Evolutionary conservation across 2,888 invertebrate genomes (phyloP).

Genomic region (Pseudococcus longispinus): DNA sequence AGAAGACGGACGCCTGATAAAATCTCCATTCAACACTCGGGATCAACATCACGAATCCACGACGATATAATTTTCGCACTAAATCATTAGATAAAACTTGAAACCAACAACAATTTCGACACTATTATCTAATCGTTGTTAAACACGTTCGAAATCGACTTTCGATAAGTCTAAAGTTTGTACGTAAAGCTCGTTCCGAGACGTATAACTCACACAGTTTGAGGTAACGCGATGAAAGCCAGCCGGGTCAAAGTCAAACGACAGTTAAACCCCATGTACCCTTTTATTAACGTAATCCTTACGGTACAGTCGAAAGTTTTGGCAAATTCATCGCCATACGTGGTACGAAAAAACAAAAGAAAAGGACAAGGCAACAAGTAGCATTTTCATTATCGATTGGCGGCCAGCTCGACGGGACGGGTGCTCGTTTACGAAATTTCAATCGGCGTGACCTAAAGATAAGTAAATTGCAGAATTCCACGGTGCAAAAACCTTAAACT

Average conservation of each 20-base stretch:
- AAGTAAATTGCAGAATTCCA: background rate
- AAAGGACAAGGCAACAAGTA: constrained; percentile 41
- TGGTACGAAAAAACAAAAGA: constrained; percentile 5
- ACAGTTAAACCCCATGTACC: background rate
- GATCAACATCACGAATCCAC: background rate
- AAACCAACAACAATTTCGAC: background rate
- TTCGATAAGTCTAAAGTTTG: background rate
- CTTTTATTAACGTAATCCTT: background rate
- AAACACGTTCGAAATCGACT: background rate
- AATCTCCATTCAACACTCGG: background rate
- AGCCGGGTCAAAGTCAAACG: constrained; percentile 15
- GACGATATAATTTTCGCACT: background rate
- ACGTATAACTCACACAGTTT: background rate
- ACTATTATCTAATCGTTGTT: background rate
- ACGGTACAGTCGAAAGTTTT: background rate
- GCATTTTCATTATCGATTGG: constrained; percentile 28
- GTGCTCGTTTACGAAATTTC: constrained; percentile 12
- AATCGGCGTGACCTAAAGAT: background rate
- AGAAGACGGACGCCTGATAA: background rate
- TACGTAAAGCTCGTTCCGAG: background rate
- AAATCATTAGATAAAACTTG: background rate
- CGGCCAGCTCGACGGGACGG: background rate
- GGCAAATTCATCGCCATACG: constrained; percentile 8
- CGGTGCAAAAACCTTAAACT: background rate
- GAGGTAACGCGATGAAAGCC: background rate